Evolutionary conservation across 2,888 invertebrate species (phyloP).

Genomic region (Galerucella calmariensis): DNA sequence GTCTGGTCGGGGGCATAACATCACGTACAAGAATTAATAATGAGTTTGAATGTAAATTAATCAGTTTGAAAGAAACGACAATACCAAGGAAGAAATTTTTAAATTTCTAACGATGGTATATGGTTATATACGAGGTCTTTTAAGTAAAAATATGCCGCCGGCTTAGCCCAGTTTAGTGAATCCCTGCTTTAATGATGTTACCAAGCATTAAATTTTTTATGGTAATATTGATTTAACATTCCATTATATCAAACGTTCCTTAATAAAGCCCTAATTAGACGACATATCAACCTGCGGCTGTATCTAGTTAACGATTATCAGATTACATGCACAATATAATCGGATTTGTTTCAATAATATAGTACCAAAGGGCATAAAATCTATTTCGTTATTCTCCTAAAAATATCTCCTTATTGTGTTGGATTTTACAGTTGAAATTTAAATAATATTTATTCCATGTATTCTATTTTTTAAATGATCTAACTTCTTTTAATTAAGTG

Average conservation of each 20-base stretch:
- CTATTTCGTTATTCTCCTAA: too few species aligned
- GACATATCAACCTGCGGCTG: not conserved
- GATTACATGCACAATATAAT: not conserved
- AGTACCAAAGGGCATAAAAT: not conserved
- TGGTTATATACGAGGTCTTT: too few species aligned
- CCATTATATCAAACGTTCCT: not conserved
- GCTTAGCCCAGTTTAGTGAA: too few species aligned
- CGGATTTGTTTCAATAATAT: not conserved
- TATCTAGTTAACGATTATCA: slow-evolving; percentile 6
- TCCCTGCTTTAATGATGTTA: too few species aligned
- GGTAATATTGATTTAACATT: not conserved
- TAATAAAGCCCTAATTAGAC: not conserved
- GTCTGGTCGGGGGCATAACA: not conserved
- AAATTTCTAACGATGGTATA: not conserved
- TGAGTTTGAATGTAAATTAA: not conserved
- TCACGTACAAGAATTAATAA: not conserved
- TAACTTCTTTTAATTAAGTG: not conserved
- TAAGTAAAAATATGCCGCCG: too few species aligned
- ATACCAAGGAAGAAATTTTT: not conserved
- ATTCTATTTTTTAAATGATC: too few species aligned
- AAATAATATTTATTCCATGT: too few species aligned
- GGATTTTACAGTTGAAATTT: too few species aligned
- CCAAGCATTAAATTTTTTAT: not conserved
- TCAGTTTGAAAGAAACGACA: not conserved
- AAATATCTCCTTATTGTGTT: too few species aligned